Evolutionary conservation across 2,113 vertebrate genomes (phyloP), one percentile per base, ranked within the genome.

Genomic region (Hydrolagus affinis): DNA sequence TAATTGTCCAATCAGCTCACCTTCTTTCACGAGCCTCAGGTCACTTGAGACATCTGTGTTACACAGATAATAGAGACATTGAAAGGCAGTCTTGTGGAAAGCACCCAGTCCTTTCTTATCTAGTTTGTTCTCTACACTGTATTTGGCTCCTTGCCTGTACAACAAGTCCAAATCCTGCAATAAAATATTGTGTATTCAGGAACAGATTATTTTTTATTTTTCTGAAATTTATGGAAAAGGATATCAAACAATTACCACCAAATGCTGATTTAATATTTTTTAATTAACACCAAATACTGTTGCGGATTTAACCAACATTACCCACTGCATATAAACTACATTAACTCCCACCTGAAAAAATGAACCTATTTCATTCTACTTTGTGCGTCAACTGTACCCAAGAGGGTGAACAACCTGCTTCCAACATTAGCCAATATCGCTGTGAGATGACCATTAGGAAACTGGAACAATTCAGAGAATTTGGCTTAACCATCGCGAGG

Each of bases 181-280:
- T 44, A 44, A 44, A 44, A 44, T 44, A 44, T 44, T 44, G 44
- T 6, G 1, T 44, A 44, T 44, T 44, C 44, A 44, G 44, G 44
- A 44, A 44, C 44, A 1, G 44, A 44, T 44, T 44, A 44, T 44
- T 44, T n/a, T 6, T 6, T 44, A 44, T 44, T 44, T 44, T 44
- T 44, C 44, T 44, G 44, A 95, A 95, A 86, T 99, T 99, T 89
- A 99, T 99, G 97, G 98, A 99, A 89, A 99, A 98, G 90, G 99
- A 99, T n/a, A 98, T 99, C 86, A 99, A 99, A 88, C n/a, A n/a
- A n/a, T n/a, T n/a, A n/a, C n/a, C n/a, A n/a, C n/a, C n/a, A n/a
- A n/a, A n/a, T n/a, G n/a, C n/a, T n/a, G n/a, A n/a, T n/a, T n/a
- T n/a, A n/a, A n/a, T n/a, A n/a, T n/a, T n/a, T n/a, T n/a, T n/a